Percentiles rank a stretch among this genome's conserved stretches.
Conservation (phyloP, 2,888 invertebrate genomes). For the Microctonus brassicae region DNA sequence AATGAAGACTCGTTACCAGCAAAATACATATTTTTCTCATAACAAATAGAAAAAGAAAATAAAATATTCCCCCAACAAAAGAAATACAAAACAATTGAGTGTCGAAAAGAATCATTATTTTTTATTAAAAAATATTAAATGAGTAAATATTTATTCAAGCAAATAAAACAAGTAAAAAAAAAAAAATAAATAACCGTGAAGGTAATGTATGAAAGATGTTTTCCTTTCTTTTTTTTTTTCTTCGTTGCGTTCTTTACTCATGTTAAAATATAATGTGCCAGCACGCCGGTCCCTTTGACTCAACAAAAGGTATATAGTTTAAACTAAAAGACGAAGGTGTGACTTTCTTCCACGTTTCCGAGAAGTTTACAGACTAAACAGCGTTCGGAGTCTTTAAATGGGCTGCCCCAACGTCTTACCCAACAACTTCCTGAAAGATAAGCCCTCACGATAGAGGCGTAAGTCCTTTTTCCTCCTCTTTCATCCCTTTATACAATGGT, state of each 20-base stretch:
- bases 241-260: conserved; percentile 7
- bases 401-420: conserved; percentile 61
- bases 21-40: conserved; percentile 16
- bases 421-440: conserved; percentile 68
- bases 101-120: conserved; percentile 1
- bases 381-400: conserved; percentile 61
- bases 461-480: conserved; percentile 47
- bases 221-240: neutral
- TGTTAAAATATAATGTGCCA: conserved; percentile 31
- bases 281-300: conserved; percentile 10
- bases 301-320: conserved; percentile 29
- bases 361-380: conserved; percentile 63
- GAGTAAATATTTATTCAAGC: neutral
- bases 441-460: conserved; percentile 64
- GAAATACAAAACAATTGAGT: conserved; percentile 6
- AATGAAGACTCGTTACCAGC: conserved; percentile 25
- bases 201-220: neutral
- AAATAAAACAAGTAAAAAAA: conserved; percentile 4
- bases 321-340: conserved; percentile 50
- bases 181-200: neutral
- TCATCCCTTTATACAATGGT: neutral
- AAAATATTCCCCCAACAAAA: neutral
- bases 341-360: conserved; percentile 64
- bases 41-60: neutral
- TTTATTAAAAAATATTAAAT: neutral